Percentiles rank a stretch among this genome's conserved stretches.
Conservation (phyloP, 2,888 invertebrate genomes). For the Lordiphosa fenestrarum region DNA sequence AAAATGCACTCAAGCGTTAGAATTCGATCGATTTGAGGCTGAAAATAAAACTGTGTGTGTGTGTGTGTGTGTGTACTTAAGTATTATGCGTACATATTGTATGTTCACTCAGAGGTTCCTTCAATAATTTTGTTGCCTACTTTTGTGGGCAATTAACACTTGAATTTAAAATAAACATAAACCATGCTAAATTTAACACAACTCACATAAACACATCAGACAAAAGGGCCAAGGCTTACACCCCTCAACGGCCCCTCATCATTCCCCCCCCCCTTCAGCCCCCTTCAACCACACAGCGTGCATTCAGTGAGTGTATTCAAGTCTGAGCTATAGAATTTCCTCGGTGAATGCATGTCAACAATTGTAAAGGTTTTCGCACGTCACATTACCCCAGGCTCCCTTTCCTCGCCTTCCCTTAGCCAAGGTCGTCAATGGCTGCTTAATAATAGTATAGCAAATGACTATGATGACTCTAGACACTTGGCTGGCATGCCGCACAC, state of each 20-base stretch:
- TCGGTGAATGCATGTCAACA: conserved; percentile 58
- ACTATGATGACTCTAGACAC: too few species aligned
- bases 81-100: too few species aligned
- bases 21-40: conserved; percentile 66
- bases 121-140: neutral
- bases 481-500: too few species aligned
- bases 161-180: conserved; percentile 16
- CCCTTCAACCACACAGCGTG: conserved; percentile 12
- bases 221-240: conserved; percentile 2
- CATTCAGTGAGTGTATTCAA: conserved; percentile 47
- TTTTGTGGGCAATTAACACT: conserved; percentile 3
- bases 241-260: conserved; percentile 4
- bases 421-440: conserved; percentile 27
- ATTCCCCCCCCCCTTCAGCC: conserved; percentile 12
- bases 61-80: too few species aligned
- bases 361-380: conserved; percentile 34
- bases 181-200: conserved; percentile 13
- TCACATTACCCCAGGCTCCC: conserved; percentile 11
- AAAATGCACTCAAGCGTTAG: conserved; percentile 67
- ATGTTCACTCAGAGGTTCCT: too few species aligned
- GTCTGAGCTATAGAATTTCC: conserved; percentile 52
- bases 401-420: conserved; percentile 7
- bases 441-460: conserved; percentile 17
- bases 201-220: conserved; percentile 2
- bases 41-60: conserved; percentile 48